phyloP scores from a whole-genome alignment of 2,113 vertebrate species.

The Indicator maculatus region DNA sequence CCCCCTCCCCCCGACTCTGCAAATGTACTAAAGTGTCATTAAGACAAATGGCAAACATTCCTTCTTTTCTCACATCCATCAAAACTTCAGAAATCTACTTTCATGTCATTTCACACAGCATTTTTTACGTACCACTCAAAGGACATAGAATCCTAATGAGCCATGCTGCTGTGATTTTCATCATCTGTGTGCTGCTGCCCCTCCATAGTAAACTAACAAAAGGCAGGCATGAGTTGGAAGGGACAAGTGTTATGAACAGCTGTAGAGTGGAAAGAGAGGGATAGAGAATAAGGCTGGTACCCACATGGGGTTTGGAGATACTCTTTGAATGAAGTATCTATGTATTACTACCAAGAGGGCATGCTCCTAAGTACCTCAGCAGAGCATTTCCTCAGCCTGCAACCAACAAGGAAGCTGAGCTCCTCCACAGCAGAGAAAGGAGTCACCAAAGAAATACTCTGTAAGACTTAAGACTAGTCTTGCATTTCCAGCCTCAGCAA shows the following conservation, averaged over 20 bases:
- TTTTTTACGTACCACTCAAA: slow-evolving; percentile 23
- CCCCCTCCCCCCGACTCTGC: neutral
- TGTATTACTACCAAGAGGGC: neutral
- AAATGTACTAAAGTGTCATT: slow-evolving; percentile 26
- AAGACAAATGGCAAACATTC: slow-evolving; percentile 56
- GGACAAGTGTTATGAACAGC: neutral
- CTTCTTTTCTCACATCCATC: slow-evolving; percentile 41
- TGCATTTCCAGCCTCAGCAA: neutral
- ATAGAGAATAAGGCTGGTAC: neutral
- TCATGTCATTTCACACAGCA: slow-evolving; percentile 61
- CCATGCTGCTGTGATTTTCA: slow-evolving; percentile 28
- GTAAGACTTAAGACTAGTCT: neutral
- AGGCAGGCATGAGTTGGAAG: neutral
- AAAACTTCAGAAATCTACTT: slow-evolving; percentile 46
- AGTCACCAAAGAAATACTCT: neutral
- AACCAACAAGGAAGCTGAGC: neutral
- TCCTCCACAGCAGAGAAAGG: neutral
- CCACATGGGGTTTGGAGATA: neutral
- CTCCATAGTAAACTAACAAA: slow-evolving; percentile 14
- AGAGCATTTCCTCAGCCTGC: neutral
- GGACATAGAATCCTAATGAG: slow-evolving; percentile 35
- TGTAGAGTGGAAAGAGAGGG: neutral
- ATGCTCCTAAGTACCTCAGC: neutral
- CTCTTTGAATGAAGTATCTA: neutral
- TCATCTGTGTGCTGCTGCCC: neutral